Conservation (phyloP, 2,797 vertebrate species). For the Eptatretus atami region DNA sequence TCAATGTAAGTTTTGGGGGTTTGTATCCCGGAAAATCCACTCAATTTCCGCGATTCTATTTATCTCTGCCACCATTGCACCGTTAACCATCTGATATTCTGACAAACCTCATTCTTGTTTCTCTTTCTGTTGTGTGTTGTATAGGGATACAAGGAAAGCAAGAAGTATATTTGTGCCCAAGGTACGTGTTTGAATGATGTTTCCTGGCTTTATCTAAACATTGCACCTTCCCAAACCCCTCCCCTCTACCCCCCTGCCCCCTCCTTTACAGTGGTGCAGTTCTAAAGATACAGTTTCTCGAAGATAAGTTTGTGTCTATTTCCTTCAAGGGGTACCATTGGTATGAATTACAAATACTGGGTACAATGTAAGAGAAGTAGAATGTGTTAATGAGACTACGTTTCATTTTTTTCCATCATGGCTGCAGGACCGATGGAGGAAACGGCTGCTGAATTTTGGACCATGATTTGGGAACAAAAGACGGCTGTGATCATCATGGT, state of each 20-base stretch:
- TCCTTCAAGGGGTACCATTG: too few relatives aligned
- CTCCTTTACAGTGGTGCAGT: too few relatives aligned
- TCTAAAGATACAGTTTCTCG: too few relatives aligned
- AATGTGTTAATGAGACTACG: conserved; percentile 6
- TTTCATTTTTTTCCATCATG: conserved; percentile 7
- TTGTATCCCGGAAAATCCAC: too few relatives aligned
- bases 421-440: conserved; percentile 58
- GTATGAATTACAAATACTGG: too few relatives aligned
- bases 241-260: too few relatives aligned
- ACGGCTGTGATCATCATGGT: conserved; percentile 90
- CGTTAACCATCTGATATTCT: conserved; percentile 4
- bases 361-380: background rate
- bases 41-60: too few relatives aligned
- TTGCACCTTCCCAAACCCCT: too few relatives aligned
- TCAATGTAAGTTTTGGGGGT: conserved; percentile 27
- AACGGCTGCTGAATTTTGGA: conserved; percentile 66
- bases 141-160: conserved; percentile 72
- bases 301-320: too few relatives aligned
- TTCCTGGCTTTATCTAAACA: too few relatives aligned
- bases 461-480: conserved; percentile 94
- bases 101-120: background rate
- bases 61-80: background rate
- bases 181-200: conserved; percentile 18
- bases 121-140: conserved; percentile 9
- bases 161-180: conserved; percentile 92